Conservation (phyloP, 2,797 vertebrate species). For the Sibirionetta formosa region DNA sequence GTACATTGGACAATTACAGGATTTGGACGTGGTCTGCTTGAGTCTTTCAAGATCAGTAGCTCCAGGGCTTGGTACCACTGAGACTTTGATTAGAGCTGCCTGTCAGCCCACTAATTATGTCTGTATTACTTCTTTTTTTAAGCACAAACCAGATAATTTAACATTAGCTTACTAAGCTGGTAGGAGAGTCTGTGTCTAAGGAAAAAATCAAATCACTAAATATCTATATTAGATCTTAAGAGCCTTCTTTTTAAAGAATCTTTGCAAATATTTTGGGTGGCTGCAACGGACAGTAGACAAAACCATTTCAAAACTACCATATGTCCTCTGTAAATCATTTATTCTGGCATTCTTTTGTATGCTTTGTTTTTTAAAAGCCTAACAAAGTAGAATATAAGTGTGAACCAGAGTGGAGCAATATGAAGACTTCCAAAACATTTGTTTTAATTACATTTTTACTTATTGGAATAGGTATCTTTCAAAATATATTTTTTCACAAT, state of each 20-base stretch:
- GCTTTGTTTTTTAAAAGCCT: background rate
- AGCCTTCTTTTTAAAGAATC: background rate
- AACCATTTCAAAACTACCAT: background rate
- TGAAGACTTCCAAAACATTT: background rate
- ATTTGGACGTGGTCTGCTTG: constrained; percentile 13
- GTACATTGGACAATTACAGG: constrained; percentile 21
- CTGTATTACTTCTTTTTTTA: constrained; percentile 62
- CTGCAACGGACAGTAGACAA: background rate
- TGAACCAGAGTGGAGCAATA: background rate
- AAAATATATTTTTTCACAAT: background rate
- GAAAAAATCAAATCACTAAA: constrained; percentile 35
- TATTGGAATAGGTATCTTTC: background rate
- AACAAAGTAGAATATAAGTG: fast-evolving
- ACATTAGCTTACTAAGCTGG: background rate
- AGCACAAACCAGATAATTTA: constrained; percentile 50
- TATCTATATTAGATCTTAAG: background rate
- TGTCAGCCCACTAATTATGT: constrained; percentile 63
- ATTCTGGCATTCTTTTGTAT: background rate
- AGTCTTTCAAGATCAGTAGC: constrained; percentile 63
- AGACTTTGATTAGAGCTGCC: constrained; percentile 69
- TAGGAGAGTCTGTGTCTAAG: constrained; percentile 3
- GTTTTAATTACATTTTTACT: background rate
- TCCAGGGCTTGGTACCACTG: constrained; percentile 39
- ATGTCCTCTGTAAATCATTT: background rate
- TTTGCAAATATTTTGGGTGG: background rate